Conservation (phyloP, 2,888 invertebrate genomes). For the Acrobasis consociella region DNA sequence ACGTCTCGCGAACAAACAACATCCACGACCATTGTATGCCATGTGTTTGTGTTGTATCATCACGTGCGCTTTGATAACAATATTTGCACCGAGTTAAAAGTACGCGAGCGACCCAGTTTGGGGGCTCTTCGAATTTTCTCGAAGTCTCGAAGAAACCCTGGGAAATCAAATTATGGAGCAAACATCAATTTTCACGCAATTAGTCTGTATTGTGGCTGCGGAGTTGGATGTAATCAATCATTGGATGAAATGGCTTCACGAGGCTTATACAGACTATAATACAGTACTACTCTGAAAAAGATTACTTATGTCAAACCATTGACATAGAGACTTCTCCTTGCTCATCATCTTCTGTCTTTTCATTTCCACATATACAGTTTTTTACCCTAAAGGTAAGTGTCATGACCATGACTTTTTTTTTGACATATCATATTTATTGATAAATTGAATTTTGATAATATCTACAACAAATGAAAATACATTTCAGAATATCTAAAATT, state of each 20-base stretch:
- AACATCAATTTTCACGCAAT: conserved; percentile 1
- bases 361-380: too few relatives aligned
- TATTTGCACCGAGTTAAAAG: not conserved
- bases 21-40: not conserved
- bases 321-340: too few relatives aligned
- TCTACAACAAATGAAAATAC: too few relatives aligned
- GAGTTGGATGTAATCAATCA: conserved; percentile 3
- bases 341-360: too few relatives aligned
- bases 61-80: conserved; percentile 1
- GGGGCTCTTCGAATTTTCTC: not conserved
- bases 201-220: conserved; percentile 1
- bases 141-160: not conserved
- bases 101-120: conserved; percentile 1
- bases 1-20: conserved; percentile 12
- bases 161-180: not conserved
- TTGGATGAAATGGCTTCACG: not conserved
- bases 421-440: too few relatives aligned
- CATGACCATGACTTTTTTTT: too few relatives aligned
- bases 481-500: too few relatives aligned
- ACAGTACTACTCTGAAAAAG: not conserved
- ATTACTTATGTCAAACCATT: not conserved
- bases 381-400: too few relatives aligned
- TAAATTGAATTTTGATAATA: too few relatives aligned
- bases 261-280: too few relatives aligned
- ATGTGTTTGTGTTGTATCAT: conserved; percentile 1